Evolutionary conservation across 2,888 invertebrate genomes (phyloP), one percentile per base, ranked within the genome.

Genomic region (Chironomus riparius): DNA sequence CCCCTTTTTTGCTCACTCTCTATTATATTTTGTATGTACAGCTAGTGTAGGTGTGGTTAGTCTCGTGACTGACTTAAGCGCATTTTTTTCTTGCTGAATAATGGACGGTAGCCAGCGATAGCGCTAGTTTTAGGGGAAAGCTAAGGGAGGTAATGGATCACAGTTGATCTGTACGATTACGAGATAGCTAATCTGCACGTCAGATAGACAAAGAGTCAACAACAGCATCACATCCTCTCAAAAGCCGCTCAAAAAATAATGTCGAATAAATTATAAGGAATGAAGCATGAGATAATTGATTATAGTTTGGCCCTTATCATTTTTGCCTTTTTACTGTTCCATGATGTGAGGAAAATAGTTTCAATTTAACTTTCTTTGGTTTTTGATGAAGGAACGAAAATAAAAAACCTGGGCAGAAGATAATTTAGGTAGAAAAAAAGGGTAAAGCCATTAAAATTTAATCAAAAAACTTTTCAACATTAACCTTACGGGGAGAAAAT

Each of bases 361-460:
- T 56, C 28, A 56, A 56, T 56, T 56, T 56, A 56, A 56, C 15
- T 56, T 56, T 56, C 50, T 50, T 15, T 50, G n/a, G 28, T 28
- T 38, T 38, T 38, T 38, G 38, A 38, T 38, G 10, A 10, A 38
- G 38, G 10, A 10, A 56, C 56, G n/a, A 15, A 15, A 15, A 24
- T 3, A 18, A 18, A 18, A 6, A 18, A 69, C 69, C 69, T 69
- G 69, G 28, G 38, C 28, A 15, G 13, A 12, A 69, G 28, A 15
- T 69, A 69, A 28, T 69, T 71, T 56, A 72, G 62, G 62, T n/a
- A 24, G 10, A 24, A 10, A 28, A 56, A 28, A 72, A 61, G 71
- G 71, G n/a, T 71, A 18, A 50, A 70, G 18, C 15, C 72, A 72
- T 72, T 72, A 72, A 72, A 72, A 28, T 72, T 72, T 72, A 72